These are phyloP conservation scores for Microtus californicus DNA, from an alignment of 2,797 vertebrate species.

Conservation along the genomic window DNA sequence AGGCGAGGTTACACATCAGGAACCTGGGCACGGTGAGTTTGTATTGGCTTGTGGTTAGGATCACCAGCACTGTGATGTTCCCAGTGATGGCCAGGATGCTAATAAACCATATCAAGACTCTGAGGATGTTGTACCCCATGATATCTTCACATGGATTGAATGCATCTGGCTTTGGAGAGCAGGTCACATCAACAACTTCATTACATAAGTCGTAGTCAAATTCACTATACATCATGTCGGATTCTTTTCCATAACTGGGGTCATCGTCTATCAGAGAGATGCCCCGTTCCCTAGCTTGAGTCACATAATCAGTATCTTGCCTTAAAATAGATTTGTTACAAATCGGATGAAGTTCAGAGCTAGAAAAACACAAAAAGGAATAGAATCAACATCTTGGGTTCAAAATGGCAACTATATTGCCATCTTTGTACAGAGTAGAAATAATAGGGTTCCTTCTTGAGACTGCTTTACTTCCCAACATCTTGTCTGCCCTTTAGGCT, in stretches of 20 bases:
- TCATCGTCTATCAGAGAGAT: slow-evolving; percentile 79
- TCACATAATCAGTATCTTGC: slow-evolving; percentile 75
- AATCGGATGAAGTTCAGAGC: slow-evolving; percentile 87
- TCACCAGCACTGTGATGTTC: slow-evolving; percentile 92
- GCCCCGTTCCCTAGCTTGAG: slow-evolving; percentile 54
- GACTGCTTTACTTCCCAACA: neutral
- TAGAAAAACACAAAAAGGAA: slow-evolving; percentile 83
- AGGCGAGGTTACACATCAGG: slow-evolving; percentile 98
- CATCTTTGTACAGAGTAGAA: neutral
- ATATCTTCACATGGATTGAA: slow-evolving; percentile 99
- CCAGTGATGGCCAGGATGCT: slow-evolving; percentile 94
- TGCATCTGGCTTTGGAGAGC: slow-evolving; percentile 92
- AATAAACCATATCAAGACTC: slow-evolving; percentile 97
- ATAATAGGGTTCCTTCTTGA: slow-evolving; percentile 35
- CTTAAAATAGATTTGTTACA: slow-evolving; percentile 88
- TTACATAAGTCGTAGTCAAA: slow-evolving; percentile 90
- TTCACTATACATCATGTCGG: slow-evolving; percentile 82
- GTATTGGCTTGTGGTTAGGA: slow-evolving; percentile 92
- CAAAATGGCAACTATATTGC: slow-evolving; percentile 49
- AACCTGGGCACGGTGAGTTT: slow-evolving; percentile 97
- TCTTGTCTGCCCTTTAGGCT: slow-evolving; percentile 69
- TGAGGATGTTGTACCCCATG: slow-evolving; percentile 91
- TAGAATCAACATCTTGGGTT: slow-evolving; percentile 55
- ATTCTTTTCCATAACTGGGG: slow-evolving; percentile 65
- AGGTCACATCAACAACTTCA: slow-evolving; percentile 88